Evolutionary conservation across 2,797 vertebrate species (phyloP).

Genomic region (Phrynocephalus guinanensis): DNA sequence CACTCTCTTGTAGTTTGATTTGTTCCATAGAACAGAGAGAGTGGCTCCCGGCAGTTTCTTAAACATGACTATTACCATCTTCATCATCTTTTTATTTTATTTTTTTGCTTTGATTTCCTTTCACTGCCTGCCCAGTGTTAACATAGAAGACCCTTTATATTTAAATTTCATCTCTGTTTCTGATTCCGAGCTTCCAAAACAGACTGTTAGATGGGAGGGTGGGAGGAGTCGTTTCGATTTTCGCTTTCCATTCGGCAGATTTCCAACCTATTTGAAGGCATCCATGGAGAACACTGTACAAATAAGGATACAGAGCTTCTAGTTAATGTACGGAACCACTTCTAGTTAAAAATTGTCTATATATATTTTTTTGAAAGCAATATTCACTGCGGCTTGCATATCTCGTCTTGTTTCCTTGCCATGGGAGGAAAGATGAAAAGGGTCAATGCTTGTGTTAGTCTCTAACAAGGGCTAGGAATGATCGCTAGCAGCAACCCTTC

Average conservation of each 20-base stretch:
- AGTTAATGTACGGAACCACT: conserved; percentile 27
- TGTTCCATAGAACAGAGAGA: background rate
- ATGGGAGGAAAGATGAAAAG: conserved; percentile 26
- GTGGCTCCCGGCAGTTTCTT: background rate
- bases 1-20: conserved; percentile 42
- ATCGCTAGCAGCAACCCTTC: accelerated
- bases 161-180: background rate
- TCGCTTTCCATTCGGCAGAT: background rate
- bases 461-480: background rate
- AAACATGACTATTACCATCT: background rate
- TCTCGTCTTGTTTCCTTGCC: conserved; percentile 3
- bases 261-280: conserved; percentile 5
- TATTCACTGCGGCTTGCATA: background rate
- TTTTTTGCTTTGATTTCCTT: background rate
- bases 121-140: conserved; percentile 8
- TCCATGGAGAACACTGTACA: conserved; percentile 15
- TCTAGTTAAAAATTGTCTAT: conserved; percentile 10
- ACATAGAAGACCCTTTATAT: conserved; percentile 31
- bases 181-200: conserved; percentile 14
- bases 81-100: background rate
- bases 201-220: background rate
- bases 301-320: too few species aligned
- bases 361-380: background rate
- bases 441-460: conserved; percentile 25
- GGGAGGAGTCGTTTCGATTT: background rate